Conservation (phyloP, 2,113 vertebrate species). For the Heterotis niloticus region DNA sequence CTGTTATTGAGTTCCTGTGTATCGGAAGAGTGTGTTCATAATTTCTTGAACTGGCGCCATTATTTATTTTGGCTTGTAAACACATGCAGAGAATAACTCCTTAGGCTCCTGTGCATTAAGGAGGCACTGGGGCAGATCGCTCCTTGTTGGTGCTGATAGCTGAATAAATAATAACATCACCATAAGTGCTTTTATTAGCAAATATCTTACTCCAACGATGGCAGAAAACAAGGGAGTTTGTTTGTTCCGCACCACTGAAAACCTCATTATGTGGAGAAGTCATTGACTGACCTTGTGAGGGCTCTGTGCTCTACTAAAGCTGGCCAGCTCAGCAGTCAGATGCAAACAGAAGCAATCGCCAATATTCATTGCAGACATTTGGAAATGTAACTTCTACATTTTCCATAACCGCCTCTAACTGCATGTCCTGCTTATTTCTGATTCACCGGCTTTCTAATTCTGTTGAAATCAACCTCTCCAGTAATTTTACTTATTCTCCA, state of each 20-base stretch:
- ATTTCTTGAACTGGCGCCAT: neutral
- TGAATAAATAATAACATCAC: slow-evolving; percentile 19
- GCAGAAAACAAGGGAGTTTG: slow-evolving; percentile 33
- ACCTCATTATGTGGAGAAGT: slow-evolving; percentile 36
- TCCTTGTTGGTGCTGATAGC: neutral
- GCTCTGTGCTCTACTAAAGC: neutral
- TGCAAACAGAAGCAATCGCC: neutral
- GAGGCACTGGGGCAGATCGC: neutral
- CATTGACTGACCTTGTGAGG: slow-evolving; percentile 13
- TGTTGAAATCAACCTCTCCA: neutral
- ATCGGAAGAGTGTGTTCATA: neutral
- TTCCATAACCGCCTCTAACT: no score
- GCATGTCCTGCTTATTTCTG: no score
- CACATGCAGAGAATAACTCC: neutral
- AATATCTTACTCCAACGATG: slow-evolving; percentile 29
- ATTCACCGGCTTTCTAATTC: no score
- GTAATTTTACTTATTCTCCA: no score
- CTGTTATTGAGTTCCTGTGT: neutral
- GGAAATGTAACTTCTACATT: neutral
- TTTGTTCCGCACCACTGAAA: slow-evolving; percentile 39
- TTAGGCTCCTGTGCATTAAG: neutral
- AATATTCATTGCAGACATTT: neutral
- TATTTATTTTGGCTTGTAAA: neutral
- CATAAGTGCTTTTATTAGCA: slow-evolving; percentile 7
- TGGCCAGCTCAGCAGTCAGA: neutral